Percentiles rank a stretch among this genome's conserved stretches.
These are phyloP conservation scores for Ivindomyrus marchei DNA, from an alignment of 2,113 vertebrate species.

Conservation along the genomic window DNA sequence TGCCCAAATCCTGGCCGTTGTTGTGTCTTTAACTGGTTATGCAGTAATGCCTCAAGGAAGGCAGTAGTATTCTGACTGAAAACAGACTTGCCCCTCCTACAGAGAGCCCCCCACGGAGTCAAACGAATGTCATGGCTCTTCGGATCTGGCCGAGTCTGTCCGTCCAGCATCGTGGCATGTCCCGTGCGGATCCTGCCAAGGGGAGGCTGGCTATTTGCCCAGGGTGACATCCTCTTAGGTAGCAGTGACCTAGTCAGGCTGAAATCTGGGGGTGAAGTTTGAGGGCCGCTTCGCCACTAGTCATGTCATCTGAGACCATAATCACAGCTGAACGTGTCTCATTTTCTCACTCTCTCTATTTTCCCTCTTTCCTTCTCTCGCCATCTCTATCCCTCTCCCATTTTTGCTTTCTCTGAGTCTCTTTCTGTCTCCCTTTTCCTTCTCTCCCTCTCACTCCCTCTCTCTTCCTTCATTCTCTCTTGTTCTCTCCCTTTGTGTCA, in stretches of 20 bases:
- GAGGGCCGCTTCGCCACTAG: background rate
- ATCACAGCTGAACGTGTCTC: background rate
- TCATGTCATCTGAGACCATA: background rate
- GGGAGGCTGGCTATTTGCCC: background rate
- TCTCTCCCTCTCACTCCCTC: background rate
- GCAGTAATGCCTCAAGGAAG: background rate
- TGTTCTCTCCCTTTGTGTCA: too few species aligned
- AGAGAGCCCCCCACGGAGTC: background rate
- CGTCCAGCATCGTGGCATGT: background rate
- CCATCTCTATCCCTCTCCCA: background rate
- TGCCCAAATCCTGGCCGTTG: background rate
- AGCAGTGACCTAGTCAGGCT: background rate
- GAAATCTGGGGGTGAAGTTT: background rate
- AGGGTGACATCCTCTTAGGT: background rate
- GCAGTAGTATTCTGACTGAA: background rate
- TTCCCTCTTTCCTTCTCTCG: background rate
- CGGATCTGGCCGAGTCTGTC: background rate
- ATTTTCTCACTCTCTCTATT: background rate
- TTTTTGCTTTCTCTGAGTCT: background rate
- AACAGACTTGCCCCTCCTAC: background rate
- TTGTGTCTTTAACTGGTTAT: background rate
- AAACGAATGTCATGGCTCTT: background rate
- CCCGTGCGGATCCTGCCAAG: background rate
- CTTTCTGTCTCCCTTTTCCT: too few species aligned
- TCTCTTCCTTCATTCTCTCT: background rate